phyloP scores from a whole-genome alignment of 2,888 invertebrate genomes.

The Pyralis farinalis region DNA sequence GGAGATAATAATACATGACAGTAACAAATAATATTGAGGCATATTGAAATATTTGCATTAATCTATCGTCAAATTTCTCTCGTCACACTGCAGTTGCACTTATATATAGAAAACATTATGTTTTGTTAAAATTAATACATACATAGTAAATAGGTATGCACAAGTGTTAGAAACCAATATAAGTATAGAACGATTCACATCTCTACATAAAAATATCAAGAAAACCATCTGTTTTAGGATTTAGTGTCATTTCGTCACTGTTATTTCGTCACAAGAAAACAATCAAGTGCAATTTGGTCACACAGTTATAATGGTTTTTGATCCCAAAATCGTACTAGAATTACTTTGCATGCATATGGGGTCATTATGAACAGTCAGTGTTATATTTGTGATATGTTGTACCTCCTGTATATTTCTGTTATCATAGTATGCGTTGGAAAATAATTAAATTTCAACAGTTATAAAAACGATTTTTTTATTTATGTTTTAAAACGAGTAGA shows the following conservation, averaged over 20 bases:
- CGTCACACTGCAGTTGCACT: constrained; percentile 76
- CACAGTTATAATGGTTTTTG: too few species aligned
- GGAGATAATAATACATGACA: constrained; percentile 41
- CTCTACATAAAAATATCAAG: constrained; percentile 1
- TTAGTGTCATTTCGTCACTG: background rate
- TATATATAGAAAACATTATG: constrained; percentile 58
- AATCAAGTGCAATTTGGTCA: too few species aligned
- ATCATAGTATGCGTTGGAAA: too few species aligned
- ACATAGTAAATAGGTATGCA: constrained; percentile 39
- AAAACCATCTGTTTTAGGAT: background rate
- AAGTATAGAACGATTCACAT: background rate
- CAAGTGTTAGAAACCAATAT: constrained; percentile 35
- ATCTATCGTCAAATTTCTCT: constrained; percentile 62
- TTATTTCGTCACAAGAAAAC: too few species aligned
- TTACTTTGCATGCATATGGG: too few species aligned
- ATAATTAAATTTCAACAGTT: too few species aligned
- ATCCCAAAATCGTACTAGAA: too few species aligned
- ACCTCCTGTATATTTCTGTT: too few species aligned
- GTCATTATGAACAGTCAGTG: too few species aligned
- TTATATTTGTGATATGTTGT: too few species aligned
- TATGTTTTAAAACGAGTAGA: too few species aligned
- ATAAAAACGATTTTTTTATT: too few species aligned
- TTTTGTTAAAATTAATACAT: constrained; percentile 45
- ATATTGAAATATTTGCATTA: constrained; percentile 46
- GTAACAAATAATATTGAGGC: constrained; percentile 26